phyloP scores from a whole-genome alignment of 2,888 invertebrate species.

The Dyspetes luteomarginatus region DNA sequence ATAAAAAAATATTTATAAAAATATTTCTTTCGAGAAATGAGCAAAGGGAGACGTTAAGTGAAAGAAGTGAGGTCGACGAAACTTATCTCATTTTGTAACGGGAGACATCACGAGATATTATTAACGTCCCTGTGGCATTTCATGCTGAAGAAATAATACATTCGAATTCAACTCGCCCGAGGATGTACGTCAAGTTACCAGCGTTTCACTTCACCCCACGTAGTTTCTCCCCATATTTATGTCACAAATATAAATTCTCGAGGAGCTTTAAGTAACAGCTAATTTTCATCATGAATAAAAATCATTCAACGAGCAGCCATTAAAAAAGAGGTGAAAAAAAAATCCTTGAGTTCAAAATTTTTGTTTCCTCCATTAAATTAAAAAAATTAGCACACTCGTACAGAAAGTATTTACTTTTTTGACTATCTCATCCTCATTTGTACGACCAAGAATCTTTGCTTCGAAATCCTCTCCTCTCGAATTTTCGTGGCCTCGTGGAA shows the following conservation, averaged over 20 bases:
- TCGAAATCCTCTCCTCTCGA: not conserved
- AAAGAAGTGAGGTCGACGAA: conserved; percentile 29
- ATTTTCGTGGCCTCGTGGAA: conserved; percentile 16
- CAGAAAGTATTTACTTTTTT: not conserved
- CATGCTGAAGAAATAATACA: conserved; percentile 30
- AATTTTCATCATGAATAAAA: conserved; percentile 29
- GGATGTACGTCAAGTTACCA: conserved; percentile 4
- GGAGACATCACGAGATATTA: conserved; percentile 42
- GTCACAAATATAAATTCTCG: not conserved
- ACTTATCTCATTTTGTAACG: conserved; percentile 54
- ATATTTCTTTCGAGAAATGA: conserved; percentile 9
- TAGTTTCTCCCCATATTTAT: conserved; percentile 2
- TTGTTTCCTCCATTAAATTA: conserved; percentile 5
- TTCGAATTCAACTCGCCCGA: conserved; percentile 35
- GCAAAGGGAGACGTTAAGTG: conserved; percentile 10
- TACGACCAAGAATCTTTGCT: conserved; percentile 18
- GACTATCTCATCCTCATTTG: conserved; percentile 25
- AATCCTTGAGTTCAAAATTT: not conserved
- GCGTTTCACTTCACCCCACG: not conserved
- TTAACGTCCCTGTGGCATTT: conserved; percentile 31
- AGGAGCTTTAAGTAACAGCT: not conserved
- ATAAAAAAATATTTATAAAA: conserved; percentile 30
- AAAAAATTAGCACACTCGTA: conserved; percentile 54
- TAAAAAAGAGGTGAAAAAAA: not conserved
- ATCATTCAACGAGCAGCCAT: conserved; percentile 37